A percentile compares a stretch with the other conserved stretches of the same genome.
phyloP scores from a whole-genome alignment of 92 coral and sea anemone species.

The Bergia puertoricense region DNA sequence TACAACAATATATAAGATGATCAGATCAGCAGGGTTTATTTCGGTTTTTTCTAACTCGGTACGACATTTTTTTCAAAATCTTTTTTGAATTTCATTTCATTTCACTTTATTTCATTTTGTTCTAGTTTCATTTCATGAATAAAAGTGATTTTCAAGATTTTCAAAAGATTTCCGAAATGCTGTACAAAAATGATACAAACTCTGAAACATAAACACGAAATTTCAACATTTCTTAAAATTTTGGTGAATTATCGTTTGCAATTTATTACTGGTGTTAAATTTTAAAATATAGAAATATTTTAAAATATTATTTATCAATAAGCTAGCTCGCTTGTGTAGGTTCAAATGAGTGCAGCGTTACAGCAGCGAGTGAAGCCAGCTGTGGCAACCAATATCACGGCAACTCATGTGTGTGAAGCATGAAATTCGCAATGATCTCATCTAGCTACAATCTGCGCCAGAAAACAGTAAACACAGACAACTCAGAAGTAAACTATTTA shows the following conservation, averaged over 20 bases:
- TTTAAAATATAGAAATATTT: no score
- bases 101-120: no score
- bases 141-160: no score
- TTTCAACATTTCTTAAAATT: neutral
- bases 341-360: neutral
- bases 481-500: conserved; percentile 17
- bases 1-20: neutral
- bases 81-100: no score
- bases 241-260: neutral
- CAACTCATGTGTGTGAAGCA: conserved; percentile 35
- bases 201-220: neutral
- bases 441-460: conserved; percentile 25
- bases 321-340: neutral
- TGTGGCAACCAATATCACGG: neutral
- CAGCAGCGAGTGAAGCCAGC: neutral
- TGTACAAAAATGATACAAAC: neutral
- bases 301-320: neutral
- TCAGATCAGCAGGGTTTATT: neutral
- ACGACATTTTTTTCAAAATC: no score
- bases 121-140: no score
- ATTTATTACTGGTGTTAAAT: neutral
- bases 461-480: conserved; percentile 6
- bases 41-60: neutral
- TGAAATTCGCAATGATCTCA: conserved; percentile 36
- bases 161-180: neutral